These are phyloP conservation scores for Druceiella hillmani DNA, from an alignment of 2,888 invertebrate species.

Conservation along the genomic window DNA sequence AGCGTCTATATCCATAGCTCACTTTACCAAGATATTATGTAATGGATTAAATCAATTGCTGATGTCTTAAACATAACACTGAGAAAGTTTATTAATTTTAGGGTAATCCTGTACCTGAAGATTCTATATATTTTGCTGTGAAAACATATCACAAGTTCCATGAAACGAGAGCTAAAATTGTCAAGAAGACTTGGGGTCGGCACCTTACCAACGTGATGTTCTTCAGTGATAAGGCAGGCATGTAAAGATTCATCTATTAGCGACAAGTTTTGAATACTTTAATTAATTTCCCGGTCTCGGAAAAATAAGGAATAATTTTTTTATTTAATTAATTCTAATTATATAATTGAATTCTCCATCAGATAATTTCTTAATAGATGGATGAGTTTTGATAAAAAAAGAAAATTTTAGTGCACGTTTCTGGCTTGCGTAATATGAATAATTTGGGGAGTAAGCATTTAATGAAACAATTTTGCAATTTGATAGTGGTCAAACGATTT, in stretches of 20 bases:
- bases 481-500: too few relatives aligned
- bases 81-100: conserved; percentile 31
- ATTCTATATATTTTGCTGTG: conserved; percentile 75
- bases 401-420: too few relatives aligned
- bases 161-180: conserved; percentile 65
- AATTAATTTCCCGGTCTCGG: not conserved
- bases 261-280: not conserved
- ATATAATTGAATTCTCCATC: too few relatives aligned
- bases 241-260: conserved; percentile 23
- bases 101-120: conserved; percentile 53
- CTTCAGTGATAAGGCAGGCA: conserved; percentile 77
- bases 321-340: too few relatives aligned
- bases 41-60: conserved; percentile 1
- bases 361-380: too few relatives aligned
- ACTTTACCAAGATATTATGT: too few relatives aligned
- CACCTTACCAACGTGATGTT: conserved; percentile 65
- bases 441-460: too few relatives aligned
- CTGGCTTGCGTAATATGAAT: too few relatives aligned
- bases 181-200: conserved; percentile 81
- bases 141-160: conserved; percentile 90
- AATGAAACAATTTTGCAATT: too few relatives aligned
- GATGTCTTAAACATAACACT: conserved; percentile 6
- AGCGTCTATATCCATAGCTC: not conserved
- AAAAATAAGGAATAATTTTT: too few relatives aligned
- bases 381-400: too few relatives aligned